phyloP scores from a whole-genome alignment of 2,113 vertebrate species.

The Girardinichthys multiradiatus region DNA sequence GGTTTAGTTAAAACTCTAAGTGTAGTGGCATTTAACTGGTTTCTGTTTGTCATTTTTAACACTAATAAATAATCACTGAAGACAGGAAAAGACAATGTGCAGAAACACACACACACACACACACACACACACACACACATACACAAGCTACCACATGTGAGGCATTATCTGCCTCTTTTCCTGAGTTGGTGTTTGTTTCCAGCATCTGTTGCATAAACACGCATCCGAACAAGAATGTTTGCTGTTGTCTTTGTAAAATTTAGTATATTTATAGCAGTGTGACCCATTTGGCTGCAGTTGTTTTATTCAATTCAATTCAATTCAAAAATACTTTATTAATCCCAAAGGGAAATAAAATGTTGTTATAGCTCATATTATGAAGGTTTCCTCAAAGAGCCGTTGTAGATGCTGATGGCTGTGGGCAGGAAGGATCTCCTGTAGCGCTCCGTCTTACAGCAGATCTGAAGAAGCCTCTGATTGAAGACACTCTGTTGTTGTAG shows the following conservation, averaged over 20 bases:
- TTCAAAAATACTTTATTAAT: no score
- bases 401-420: no score
- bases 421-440: no score
- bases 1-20: neutral
- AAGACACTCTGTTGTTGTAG: no score
- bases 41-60: neutral
- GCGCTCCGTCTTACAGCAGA: no score
- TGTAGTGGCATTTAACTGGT: neutral
- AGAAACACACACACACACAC: neutral
- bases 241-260: slow-evolving; percentile 63
- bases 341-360: no score
- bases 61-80: neutral
- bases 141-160: neutral
- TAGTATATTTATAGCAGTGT: slow-evolving; percentile 37
- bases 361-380: no score
- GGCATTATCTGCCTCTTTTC: slow-evolving; percentile 33
- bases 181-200: slow-evolving; percentile 20
- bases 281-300: slow-evolving; percentile 63
- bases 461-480: no score
- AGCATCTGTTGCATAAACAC: slow-evolving; percentile 23
- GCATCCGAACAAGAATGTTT: slow-evolving; percentile 31
- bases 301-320: no score
- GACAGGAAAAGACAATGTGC: neutral
- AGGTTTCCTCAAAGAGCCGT: no score
- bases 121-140: neutral